Conservation (phyloP, 1,140 invertebrate genomes). For the Drosophila hydei region DNA sequence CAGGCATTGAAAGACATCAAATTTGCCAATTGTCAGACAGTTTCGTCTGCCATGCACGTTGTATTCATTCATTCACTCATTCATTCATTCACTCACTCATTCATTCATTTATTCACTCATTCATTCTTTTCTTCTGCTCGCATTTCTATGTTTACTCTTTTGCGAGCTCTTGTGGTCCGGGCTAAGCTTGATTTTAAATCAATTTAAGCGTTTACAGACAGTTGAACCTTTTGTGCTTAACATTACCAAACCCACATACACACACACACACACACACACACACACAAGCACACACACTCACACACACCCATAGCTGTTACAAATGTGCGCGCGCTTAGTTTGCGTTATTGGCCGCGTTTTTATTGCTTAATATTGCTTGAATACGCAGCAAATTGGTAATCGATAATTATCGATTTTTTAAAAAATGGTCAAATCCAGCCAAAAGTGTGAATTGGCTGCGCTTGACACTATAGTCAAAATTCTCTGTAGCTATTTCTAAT, state of each 20-base stretch:
- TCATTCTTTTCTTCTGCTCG: conserved; percentile 10
- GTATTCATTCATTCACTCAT: conserved; percentile 45
- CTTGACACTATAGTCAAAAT: too few relatives aligned
- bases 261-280: conserved; percentile 28
- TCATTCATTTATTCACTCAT: conserved; percentile 56
- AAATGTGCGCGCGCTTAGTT: conserved; percentile 7
- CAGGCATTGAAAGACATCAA: conserved; percentile 27
- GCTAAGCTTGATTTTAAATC: conserved; percentile 76
- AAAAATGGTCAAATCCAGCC: too few relatives aligned
- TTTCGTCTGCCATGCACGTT: conserved; percentile 28
- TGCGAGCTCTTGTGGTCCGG: conserved; percentile 51
- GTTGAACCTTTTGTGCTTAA: conserved; percentile 72
- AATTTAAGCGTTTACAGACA: conserved; percentile 82
- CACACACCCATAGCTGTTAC: conserved; percentile 28
- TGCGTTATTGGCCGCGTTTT: too few relatives aligned
- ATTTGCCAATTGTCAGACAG: background rate
- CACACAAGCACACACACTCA: conserved; percentile 20
- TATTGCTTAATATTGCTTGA: too few relatives aligned
- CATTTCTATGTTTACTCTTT: conserved; percentile 5
- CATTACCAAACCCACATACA: conserved; percentile 54
- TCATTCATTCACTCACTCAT: conserved; percentile 33
- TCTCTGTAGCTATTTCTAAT: too few relatives aligned
- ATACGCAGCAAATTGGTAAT: too few relatives aligned
- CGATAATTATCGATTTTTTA: too few relatives aligned
- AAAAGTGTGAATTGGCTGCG: too few relatives aligned